Evolutionary conservation across 2,888 invertebrate species (phyloP), one percentile per base, ranked within the genome.

Genomic region (Drosophila ochracea): DNA sequence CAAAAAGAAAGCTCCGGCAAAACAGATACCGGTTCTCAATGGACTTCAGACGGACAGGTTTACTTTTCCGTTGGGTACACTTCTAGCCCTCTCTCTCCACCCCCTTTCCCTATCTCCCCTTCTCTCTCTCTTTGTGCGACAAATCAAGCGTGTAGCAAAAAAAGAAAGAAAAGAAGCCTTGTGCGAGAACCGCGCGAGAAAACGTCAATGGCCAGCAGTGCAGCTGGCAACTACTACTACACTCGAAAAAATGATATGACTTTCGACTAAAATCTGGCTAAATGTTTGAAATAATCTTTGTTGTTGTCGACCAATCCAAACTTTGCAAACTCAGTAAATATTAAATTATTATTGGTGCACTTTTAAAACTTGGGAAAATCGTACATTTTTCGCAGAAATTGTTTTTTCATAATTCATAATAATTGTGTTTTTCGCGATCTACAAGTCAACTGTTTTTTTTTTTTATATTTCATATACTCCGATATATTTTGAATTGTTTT

Each of bases 1-100:
- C 73, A 80, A 86, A 85, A 90, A 85, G 90, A 89, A 90, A 86
- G 83, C 74, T 75, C 66, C 68, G 62, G 77, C 71, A 68, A 70
- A 82, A 76, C 78, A 73, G 78, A 80, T 90, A 90, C 91, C 89
- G 91, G 91, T 90, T 90, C 81, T 76, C 75, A 80, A 69, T 83
- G 71, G 75, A 61, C 58, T 52, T 60, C 30, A 31, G 53, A 61
- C 39, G 39, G 62, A 64, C 87, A 84, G 87, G 91, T 89, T 88
- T 89, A 89, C 80, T 90, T 89, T 80, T 90, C 87, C 91, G 84
- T 76, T 89, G 87, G 87, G 87, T 79, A 80, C 54, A 39, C 39
- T 39, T 57, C 58, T 70, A 47, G 25, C 16, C 9, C 47, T 47
- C 16, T 47, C 47, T 21, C 25, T 47, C 47, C 21, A 7, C 21